Percentiles rank a stretch among this genome's conserved stretches.
Conservation (phyloP, 2,888 invertebrate species). For the Sphaeridia pumilis region DNA sequence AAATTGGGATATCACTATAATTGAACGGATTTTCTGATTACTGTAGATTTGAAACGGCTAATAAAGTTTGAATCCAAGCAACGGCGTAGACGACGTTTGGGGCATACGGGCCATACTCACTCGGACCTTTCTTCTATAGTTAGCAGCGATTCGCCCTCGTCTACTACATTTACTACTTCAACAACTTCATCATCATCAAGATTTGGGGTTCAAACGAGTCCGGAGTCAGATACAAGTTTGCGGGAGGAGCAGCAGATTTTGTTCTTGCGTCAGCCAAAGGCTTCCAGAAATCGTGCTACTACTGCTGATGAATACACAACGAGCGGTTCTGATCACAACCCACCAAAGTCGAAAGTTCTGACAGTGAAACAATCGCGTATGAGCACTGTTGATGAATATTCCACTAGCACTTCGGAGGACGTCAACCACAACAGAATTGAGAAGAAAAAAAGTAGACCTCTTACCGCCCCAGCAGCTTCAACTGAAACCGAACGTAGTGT, state of each 20-base stretch:
- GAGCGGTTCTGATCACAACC: not conserved
- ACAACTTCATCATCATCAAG: no score
- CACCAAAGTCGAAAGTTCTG: not conserved
- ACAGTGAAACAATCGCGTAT: not conserved
- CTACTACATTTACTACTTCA: not conserved
- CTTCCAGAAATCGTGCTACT: not conserved
- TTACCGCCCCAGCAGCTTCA: not conserved
- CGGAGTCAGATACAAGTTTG: not conserved
- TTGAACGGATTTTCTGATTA: not conserved
- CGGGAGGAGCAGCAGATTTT: not conserved
- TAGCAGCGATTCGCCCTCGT: not conserved
- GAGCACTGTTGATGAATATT: not conserved
- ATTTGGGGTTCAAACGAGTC: not conserved
- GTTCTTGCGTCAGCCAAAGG: no score
- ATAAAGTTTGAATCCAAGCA: constrained; percentile 27
- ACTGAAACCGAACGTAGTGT: not conserved
- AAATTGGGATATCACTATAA: not conserved
- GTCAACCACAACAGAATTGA: not conserved
- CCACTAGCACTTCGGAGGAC: no score
- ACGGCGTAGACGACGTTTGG: constrained; percentile 20
- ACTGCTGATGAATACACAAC: not conserved
- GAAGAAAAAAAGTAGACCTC: not conserved
- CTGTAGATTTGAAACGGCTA: constrained; percentile 28
- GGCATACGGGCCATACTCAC: constrained; percentile 16
- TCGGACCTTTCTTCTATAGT: constrained; percentile 1